Conservation (phyloP, 2,888 invertebrate species). For the Linnaemya tessellans region DNA sequence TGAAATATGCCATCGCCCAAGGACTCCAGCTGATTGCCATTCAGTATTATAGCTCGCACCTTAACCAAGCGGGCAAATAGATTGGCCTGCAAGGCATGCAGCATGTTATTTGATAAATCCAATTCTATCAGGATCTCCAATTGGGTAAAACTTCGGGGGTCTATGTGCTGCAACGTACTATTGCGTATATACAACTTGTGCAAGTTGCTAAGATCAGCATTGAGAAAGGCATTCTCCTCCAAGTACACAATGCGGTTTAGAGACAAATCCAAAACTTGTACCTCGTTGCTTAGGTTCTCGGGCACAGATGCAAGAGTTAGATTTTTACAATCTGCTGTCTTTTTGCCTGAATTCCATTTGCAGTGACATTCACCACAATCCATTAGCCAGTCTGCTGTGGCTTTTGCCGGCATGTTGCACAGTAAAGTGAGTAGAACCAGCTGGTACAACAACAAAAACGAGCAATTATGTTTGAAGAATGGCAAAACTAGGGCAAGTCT, state of each 20-base stretch:
- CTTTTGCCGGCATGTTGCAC: conserved; percentile 71
- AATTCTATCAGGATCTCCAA: conserved; percentile 91
- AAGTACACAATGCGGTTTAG: conserved; percentile 88
- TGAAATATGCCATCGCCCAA: conserved; percentile 90
- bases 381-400: conserved; percentile 80
- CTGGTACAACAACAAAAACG: conserved; percentile 41
- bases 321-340: conserved; percentile 90
- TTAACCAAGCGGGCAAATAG: conserved; percentile 89
- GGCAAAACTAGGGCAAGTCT: conserved; percentile 34
- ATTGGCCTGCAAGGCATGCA: conserved; percentile 86
- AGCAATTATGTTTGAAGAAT: conserved; percentile 45
- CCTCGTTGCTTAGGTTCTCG: conserved; percentile 87
- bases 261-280: conserved; percentile 89
- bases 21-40: conserved; percentile 88
- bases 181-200: conserved; percentile 90
- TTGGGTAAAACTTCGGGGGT: conserved; percentile 89
- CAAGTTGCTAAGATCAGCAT: conserved; percentile 89
- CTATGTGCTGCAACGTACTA: conserved; percentile 88
- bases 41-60: conserved; percentile 88
- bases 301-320: conserved; percentile 88
- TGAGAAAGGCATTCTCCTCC: conserved; percentile 87
- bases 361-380: conserved; percentile 87
- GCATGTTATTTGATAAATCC: conserved; percentile 89
- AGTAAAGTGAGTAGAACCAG: conserved; percentile 72
- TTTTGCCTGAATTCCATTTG: conserved; percentile 93